phyloP scores from a whole-genome alignment of 2,797 vertebrate species.

The Macroramphosus scolopax region DNA sequence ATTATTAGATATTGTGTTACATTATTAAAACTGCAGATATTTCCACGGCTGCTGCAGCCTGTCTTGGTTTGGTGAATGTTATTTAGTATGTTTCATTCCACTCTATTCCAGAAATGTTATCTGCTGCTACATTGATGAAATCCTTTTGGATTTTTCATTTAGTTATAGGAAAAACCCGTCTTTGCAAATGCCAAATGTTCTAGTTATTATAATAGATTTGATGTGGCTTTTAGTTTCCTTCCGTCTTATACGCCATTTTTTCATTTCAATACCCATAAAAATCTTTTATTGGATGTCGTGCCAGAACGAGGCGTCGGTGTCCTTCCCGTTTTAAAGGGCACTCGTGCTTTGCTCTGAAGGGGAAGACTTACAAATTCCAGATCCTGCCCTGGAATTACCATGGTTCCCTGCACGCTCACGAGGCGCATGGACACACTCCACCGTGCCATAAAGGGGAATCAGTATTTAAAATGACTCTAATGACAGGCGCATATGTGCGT shows the following conservation, averaged over 20 bases:
- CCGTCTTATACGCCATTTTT: conserved; percentile 16
- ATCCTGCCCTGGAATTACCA: not conserved
- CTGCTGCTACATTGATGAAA: conserved; percentile 51
- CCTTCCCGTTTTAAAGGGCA: not conserved
- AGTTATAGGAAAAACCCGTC: conserved; percentile 21
- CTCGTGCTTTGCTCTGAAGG: not conserved
- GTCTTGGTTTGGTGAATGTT: conserved; percentile 39
- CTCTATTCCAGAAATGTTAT: conserved; percentile 49
- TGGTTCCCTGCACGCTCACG: not conserved
- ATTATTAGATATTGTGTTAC: conserved; percentile 2
- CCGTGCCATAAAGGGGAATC: not conserved
- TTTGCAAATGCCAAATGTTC: conserved; percentile 39
- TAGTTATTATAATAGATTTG: no score
- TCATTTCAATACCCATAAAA: conserved; percentile 14
- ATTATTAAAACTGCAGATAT: conserved; percentile 49
- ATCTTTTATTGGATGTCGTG: not conserved
- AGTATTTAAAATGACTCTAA: not conserved
- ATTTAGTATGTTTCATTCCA: conserved; percentile 53
- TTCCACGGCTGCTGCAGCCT: conserved; percentile 27
- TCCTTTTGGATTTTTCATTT: conserved; percentile 37
- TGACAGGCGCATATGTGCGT: no score
- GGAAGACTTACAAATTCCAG: not conserved
- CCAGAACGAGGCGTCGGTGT: not conserved
- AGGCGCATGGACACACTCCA: not conserved
- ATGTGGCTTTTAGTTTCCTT: conserved; percentile 24